phyloP scores from a whole-genome alignment of 2,113 vertebrate genomes.

The Psilopsiagon aurifrons region DNA sequence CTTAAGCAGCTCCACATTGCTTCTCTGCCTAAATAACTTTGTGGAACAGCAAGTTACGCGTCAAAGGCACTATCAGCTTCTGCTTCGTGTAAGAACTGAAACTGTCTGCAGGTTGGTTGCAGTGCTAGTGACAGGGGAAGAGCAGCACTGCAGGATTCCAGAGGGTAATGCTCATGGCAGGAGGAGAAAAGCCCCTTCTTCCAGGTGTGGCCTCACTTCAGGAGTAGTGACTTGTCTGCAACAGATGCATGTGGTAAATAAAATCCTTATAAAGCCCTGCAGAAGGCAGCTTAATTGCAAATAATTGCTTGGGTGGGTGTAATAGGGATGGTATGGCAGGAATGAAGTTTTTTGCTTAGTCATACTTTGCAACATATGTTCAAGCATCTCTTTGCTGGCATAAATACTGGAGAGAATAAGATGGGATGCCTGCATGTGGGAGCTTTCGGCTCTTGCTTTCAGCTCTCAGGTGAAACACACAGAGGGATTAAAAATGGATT shows the following conservation, averaged over 20 bases:
- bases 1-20: accelerated
- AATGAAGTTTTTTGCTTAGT: not conserved
- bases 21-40: not conserved
- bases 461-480: not conserved
- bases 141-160: not conserved
- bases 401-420: not conserved
- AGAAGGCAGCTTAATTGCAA: not conserved
- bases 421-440: not conserved
- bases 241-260: not conserved
- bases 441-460: not conserved
- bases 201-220: not conserved
- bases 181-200: not conserved
- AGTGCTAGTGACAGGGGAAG: not conserved
- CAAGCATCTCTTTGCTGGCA: not conserved
- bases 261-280: not conserved
- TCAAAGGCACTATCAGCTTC: not conserved
- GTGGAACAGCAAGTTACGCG: not conserved
- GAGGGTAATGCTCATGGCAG: not conserved
- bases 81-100: not conserved
- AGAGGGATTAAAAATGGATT: not conserved
- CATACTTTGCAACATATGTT: not conserved
- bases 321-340: not conserved
- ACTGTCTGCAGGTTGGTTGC: not conserved
- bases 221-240: not conserved
- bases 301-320: not conserved